phyloP scores from a whole-genome alignment of 1,140 invertebrate species.

The Cydia splendana region DNA sequence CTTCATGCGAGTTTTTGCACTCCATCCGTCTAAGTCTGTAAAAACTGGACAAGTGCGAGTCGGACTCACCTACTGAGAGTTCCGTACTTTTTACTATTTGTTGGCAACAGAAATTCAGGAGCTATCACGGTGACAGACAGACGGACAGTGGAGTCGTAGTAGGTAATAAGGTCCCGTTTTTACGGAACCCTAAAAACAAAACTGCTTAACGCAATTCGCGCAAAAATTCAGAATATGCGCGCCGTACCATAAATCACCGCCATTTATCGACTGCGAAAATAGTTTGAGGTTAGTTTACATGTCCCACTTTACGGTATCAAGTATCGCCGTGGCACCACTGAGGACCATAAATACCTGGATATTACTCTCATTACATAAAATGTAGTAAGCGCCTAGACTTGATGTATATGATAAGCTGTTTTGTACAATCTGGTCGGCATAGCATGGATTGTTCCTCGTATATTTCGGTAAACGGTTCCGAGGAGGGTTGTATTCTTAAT shows the following conservation, averaged over 20 bases:
- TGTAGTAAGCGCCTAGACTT: not conserved
- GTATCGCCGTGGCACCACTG: slow-evolving; percentile 20
- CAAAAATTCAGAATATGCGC: slow-evolving; percentile 15
- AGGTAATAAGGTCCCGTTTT: too few species aligned
- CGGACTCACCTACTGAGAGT: too few species aligned
- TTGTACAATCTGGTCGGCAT: slow-evolving; percentile 4
- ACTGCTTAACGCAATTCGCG: not conserved
- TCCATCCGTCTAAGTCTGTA: not conserved
- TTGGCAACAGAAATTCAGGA: too few species aligned
- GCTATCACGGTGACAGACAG: too few species aligned
- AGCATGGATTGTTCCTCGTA: slow-evolving; percentile 25
- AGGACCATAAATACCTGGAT: slow-evolving; percentile 22
- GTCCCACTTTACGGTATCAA: slow-evolving; percentile 29
- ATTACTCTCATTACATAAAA: not conserved
- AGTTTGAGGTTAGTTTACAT: slow-evolving; percentile 31
- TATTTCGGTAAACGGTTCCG: slow-evolving; percentile 25
- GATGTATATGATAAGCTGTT: not conserved
- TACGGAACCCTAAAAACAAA: not conserved
- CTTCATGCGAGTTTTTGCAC: not conserved
- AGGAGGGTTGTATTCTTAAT: not conserved
- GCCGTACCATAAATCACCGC: not conserved
- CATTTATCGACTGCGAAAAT: slow-evolving; percentile 34
- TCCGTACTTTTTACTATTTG: too few species aligned
- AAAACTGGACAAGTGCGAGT: not conserved
- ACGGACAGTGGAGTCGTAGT: too few species aligned